Conservation (phyloP, 2,888 invertebrate genomes). For the Synanthedon vespiformis region DNA sequence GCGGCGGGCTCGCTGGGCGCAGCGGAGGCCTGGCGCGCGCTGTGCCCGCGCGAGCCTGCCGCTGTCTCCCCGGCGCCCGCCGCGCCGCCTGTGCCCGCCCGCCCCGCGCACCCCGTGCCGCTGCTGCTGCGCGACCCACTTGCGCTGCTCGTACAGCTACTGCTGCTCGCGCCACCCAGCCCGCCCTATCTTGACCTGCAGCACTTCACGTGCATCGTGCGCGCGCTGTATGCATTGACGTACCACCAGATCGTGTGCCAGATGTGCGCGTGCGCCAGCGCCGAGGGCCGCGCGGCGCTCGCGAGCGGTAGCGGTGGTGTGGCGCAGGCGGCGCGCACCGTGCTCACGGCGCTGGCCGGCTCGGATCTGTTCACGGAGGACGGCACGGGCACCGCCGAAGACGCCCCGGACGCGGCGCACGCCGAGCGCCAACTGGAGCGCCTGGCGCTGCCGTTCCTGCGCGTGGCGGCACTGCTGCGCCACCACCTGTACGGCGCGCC, state of each 20-base stretch:
- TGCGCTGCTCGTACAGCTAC: slow-evolving; percentile 87
- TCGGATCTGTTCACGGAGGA: slow-evolving; percentile 75
- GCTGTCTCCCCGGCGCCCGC: background rate
- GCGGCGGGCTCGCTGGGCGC: slow-evolving; percentile 3
- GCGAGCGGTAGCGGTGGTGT: slow-evolving; percentile 17
- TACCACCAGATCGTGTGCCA: slow-evolving; percentile 91
- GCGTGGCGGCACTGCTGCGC: slow-evolving; percentile 84
- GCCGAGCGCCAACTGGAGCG: slow-evolving; percentile 74
- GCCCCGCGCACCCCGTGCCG: slow-evolving; percentile 73
- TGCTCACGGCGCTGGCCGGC: slow-evolving; percentile 40
- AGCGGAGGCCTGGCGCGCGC: slow-evolving; percentile 27
- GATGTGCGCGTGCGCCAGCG: slow-evolving; percentile 77
- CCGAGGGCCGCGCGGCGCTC: slow-evolving; percentile 72
- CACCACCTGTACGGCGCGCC: slow-evolving; percentile 85
- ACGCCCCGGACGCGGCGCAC: slow-evolving; percentile 17
- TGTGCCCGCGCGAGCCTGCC: slow-evolving; percentile 14
- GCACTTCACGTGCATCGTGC: slow-evolving; percentile 89
- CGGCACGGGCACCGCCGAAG: slow-evolving; percentile 31
- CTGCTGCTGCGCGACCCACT: slow-evolving; percentile 88
- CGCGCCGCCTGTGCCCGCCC: slow-evolving; percentile 61
- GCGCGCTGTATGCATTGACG: slow-evolving; percentile 87
- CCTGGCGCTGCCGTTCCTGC: slow-evolving; percentile 84
- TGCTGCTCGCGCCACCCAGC: slow-evolving; percentile 86
- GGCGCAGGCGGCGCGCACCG: slow-evolving; percentile 27
- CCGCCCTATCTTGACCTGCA: slow-evolving; percentile 79